These are phyloP conservation scores for Nothura maculosa DNA, from an alignment of 2,797 vertebrate species.

Conservation along the genomic window DNA sequence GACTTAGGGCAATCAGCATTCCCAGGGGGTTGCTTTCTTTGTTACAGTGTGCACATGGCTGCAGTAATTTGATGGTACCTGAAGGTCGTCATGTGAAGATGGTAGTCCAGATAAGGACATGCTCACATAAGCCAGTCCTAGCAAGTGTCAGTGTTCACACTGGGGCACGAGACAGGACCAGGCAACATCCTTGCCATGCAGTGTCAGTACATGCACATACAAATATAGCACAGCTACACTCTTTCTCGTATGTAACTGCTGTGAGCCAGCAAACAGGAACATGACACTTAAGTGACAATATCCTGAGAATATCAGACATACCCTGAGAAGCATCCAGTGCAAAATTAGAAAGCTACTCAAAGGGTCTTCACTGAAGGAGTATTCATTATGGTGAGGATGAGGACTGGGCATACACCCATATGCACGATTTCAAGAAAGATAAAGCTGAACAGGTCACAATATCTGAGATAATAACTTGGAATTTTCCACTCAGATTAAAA, in stretches of 20 bases:
- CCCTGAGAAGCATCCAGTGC: background rate
- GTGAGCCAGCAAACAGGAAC: background rate
- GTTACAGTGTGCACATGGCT: too few species aligned
- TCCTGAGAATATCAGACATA: background rate
- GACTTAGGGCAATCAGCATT: background rate
- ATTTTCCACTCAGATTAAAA: background rate
- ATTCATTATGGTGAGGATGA: background rate
- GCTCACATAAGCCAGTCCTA: background rate
- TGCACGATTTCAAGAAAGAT: background rate
- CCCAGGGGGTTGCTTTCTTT: too few species aligned
- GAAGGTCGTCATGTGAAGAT: background rate
- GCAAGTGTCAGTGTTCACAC: background rate
- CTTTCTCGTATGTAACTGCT: background rate
- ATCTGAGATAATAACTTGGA: background rate
- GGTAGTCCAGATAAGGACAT: background rate
- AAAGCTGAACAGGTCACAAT: background rate
- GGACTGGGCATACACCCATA: background rate
- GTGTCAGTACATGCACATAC: background rate
- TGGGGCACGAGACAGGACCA: background rate
- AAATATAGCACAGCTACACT: background rate
- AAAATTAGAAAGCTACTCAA: background rate
- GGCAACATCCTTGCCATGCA: background rate
- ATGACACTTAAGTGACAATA: background rate
- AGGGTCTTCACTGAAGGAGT: background rate
- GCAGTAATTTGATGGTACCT: background rate